phyloP scores from a whole-genome alignment of 2,888 invertebrate genomes.

The Venusia cambrica region DNA sequence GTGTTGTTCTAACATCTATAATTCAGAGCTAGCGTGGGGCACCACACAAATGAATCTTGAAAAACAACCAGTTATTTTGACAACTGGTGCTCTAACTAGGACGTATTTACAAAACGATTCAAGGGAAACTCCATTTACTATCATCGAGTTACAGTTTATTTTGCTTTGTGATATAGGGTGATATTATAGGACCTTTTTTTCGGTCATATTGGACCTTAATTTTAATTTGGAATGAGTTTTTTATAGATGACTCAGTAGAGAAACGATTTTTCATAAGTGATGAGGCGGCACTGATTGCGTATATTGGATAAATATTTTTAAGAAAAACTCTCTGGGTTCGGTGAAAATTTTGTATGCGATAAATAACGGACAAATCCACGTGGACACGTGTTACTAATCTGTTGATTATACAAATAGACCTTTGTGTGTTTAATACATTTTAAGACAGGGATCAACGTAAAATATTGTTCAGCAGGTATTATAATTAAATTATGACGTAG shows the following conservation, averaged over 20 bases:
- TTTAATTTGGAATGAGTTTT: slow-evolving; percentile 80
- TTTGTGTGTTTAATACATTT: slow-evolving; percentile 43
- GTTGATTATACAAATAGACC: slow-evolving; percentile 56
- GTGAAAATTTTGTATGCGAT: slow-evolving; percentile 41
- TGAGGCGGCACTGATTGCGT: slow-evolving; percentile 77
- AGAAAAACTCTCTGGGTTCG: slow-evolving; percentile 59
- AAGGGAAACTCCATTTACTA: slow-evolving; percentile 37
- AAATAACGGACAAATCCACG: slow-evolving; percentile 62
- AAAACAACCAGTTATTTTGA: slow-evolving; percentile 78
- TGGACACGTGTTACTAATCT: slow-evolving; percentile 75
- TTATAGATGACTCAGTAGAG: slow-evolving; percentile 73
- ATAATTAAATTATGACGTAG: slow-evolving; percentile 7
- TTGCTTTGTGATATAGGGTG: slow-evolving; percentile 30
- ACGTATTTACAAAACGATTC: slow-evolving; percentile 45
- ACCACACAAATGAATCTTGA: slow-evolving; percentile 72
- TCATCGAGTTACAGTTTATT: slow-evolving; percentile 36
- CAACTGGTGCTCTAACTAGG: slow-evolving; percentile 48
- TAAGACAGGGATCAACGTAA: slow-evolving; percentile 43
- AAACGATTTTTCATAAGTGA: slow-evolving; percentile 78
- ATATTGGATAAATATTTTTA: slow-evolving; percentile 75
- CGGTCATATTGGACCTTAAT: slow-evolving; percentile 75
- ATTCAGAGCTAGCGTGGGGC: slow-evolving; percentile 61
- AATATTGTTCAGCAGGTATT: slow-evolving; percentile 33
- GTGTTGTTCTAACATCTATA: slow-evolving; percentile 69
- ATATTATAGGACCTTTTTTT: slow-evolving; percentile 56